Conservation (phyloP, 2,797 vertebrate species). For the Pangasius macronema region DNA sequence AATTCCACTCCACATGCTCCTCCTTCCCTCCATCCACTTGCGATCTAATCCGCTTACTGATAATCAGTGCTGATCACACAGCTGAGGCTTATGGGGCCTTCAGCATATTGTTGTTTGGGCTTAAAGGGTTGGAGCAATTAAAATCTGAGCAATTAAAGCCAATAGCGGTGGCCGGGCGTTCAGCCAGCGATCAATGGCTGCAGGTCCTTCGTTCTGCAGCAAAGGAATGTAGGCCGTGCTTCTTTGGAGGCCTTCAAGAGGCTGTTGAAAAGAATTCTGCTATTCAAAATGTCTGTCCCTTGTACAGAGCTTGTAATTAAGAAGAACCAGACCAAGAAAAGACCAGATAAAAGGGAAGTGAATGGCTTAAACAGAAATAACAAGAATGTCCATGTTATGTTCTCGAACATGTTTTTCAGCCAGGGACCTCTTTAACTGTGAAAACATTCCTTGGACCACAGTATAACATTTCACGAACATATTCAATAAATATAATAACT, state of each 20-base stretch:
- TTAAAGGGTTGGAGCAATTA: slow-evolving; percentile 55
- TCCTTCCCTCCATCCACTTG: slow-evolving; percentile 40
- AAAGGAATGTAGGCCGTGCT: background rate
- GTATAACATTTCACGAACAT: background rate
- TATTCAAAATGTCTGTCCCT: slow-evolving; percentile 1
- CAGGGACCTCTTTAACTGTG: background rate
- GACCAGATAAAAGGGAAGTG: background rate
- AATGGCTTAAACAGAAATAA: background rate
- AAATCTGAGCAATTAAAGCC: slow-evolving; percentile 35
- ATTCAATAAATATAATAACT: background rate
- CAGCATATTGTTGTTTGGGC: slow-evolving; percentile 61
- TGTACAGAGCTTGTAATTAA: background rate
- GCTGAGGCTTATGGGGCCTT: slow-evolving; percentile 59
- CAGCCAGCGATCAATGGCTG: slow-evolving; percentile 7
- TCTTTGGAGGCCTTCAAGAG: background rate
- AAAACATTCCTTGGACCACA: background rate
- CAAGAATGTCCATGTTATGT: background rate
- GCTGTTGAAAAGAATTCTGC: background rate
- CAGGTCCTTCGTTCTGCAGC: slow-evolving; percentile 1
- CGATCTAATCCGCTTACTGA: slow-evolving; percentile 70
- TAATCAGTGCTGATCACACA: slow-evolving; percentile 70
- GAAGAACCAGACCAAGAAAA: too few relatives aligned
- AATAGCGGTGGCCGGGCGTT: background rate
- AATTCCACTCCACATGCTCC: slow-evolving; percentile 34
- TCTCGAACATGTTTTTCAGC: background rate